phyloP scores from a whole-genome alignment of 2,113 vertebrate genomes.

The Lethenteron reissneri region DNA sequence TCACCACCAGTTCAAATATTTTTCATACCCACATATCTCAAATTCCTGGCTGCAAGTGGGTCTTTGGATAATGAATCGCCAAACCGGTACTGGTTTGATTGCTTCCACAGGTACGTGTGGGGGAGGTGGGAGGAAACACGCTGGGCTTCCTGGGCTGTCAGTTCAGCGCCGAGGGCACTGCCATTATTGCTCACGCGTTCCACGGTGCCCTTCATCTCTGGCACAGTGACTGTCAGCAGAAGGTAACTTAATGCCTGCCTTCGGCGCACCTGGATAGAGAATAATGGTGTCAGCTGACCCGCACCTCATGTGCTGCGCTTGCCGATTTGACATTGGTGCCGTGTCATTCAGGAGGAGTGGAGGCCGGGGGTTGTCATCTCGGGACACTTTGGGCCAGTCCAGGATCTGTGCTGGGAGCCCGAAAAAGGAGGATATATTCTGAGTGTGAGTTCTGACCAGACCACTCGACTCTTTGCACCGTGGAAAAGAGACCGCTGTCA shows the following conservation, averaged over 20 bases:
- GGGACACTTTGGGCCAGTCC: slow-evolving; percentile 65
- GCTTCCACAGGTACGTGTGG: slow-evolving; percentile 55
- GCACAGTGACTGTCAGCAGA: slow-evolving; percentile 23
- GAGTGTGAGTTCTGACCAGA: slow-evolving; percentile 76
- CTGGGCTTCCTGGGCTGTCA: slow-evolving; percentile 83
- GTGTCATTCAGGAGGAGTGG: slow-evolving; percentile 43
- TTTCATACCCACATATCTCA: too few relatives aligned
- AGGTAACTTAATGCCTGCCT: background rate
- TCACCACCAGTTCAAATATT: too few relatives aligned
- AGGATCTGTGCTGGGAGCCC: slow-evolving; percentile 74
- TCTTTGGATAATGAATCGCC: too few relatives aligned
- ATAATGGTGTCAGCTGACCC: too few relatives aligned
- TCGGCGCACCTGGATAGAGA: too few relatives aligned
- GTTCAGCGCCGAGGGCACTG: slow-evolving; percentile 56
- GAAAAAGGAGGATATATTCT: slow-evolving; percentile 64
- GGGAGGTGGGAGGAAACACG: slow-evolving; percentile 89
- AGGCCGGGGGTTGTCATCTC: slow-evolving; percentile 59
- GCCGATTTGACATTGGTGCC: too few relatives aligned
- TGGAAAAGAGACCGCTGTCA: slow-evolving; percentile 38
- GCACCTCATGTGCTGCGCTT: too few relatives aligned
- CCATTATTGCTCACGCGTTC: slow-evolving; percentile 71
- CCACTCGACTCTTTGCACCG: slow-evolving; percentile 60
- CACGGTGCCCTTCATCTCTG: slow-evolving; percentile 83
- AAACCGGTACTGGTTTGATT: background rate
- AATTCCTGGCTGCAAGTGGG: too few relatives aligned